These are phyloP conservation scores for Biston stratarius DNA, from an alignment of 2,888 invertebrate genomes.

Conservation along the genomic window DNA sequence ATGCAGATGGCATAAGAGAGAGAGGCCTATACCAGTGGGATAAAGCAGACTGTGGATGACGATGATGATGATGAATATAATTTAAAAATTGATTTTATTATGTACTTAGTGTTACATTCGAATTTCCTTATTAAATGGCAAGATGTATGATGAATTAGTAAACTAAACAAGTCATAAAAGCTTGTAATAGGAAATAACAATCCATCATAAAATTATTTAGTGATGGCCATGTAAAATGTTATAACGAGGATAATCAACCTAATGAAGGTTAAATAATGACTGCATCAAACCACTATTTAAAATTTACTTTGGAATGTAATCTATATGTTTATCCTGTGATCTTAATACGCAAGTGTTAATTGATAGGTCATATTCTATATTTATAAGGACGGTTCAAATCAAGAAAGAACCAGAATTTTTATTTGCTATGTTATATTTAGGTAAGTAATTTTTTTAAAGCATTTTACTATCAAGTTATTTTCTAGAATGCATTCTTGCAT, in stretches of 20 bases:
- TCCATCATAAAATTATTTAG: conserved; percentile 30
- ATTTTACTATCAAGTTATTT: neutral
- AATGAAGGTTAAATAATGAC: conserved; percentile 14
- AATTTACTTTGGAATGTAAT: neutral
- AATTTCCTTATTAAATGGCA: neutral
- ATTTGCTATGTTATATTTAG: neutral
- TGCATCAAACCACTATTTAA: neutral
- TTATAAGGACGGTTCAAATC: neutral
- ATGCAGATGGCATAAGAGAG: too few relatives aligned
- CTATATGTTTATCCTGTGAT: too few relatives aligned
- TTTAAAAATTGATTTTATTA: too few relatives aligned
- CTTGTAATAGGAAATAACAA: conserved; percentile 21
- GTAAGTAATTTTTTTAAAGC: too few relatives aligned
- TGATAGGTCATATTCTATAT: too few relatives aligned
- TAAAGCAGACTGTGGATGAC: too few relatives aligned
- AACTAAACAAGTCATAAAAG: neutral
- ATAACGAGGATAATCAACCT: conserved; percentile 10
- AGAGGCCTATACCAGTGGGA: too few relatives aligned
- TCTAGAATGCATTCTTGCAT: neutral
- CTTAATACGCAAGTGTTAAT: too few relatives aligned
- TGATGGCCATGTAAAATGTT: conserved; percentile 2
- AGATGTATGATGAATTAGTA: conserved; percentile 1
- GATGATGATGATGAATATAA: too few relatives aligned
- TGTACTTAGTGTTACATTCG: too few relatives aligned
- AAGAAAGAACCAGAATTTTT: neutral